Evolutionary conservation across 2,113 vertebrate species (phyloP), one percentile per base, ranked within the genome.

Genomic region (Oryzias celebensis): DNA sequence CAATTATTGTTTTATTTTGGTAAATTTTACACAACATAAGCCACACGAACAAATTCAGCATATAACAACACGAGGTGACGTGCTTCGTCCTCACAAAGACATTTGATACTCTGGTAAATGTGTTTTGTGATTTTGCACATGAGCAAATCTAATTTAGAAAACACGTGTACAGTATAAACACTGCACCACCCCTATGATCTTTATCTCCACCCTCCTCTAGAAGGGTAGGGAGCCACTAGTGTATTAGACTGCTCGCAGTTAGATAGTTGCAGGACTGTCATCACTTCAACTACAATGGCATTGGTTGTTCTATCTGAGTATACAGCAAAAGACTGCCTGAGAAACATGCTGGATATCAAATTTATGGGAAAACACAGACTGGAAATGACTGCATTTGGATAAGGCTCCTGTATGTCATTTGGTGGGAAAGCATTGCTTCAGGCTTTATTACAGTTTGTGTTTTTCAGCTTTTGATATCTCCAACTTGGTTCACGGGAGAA

Each of bases 351-450:
- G 78, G 68, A 69, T 65, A 73, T 81, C 55, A 79, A 69, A 84
- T 77, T 84, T 73, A 85, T 82, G 75, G 75, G 77, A 80, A 82
- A 80, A 73, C 64, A 80, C 75, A 83, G 74, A 81, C 44, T 71
- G 78, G 65, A 74, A 83, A 84, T 80, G 71, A 79, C 65, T 73
- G 71, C 69, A 76, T 81, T 86, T 86, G 69, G 78, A 81, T 77
- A 62, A 24, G 45, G 65, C 65, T 78, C 57, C 57, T 57, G 65
- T 53, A 65, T 68, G 81, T 78, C 70, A 81, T 85, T 83, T 79
- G 61, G 56, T 60, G 48, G 16, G 62, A 71, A 78, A 87, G 83
- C 75, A 78, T 77, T 50, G 68, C 84, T 0, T 14, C 45, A 2
- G 73, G 70, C 58, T 82, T 79, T 81, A 79, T 84, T 82, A 61